Percentiles rank a stretch among this genome's conserved stretches.
These are phyloP conservation scores for Alosa alosa DNA, from an alignment of 2,113 vertebrate species.

Conservation along the genomic window DNA sequence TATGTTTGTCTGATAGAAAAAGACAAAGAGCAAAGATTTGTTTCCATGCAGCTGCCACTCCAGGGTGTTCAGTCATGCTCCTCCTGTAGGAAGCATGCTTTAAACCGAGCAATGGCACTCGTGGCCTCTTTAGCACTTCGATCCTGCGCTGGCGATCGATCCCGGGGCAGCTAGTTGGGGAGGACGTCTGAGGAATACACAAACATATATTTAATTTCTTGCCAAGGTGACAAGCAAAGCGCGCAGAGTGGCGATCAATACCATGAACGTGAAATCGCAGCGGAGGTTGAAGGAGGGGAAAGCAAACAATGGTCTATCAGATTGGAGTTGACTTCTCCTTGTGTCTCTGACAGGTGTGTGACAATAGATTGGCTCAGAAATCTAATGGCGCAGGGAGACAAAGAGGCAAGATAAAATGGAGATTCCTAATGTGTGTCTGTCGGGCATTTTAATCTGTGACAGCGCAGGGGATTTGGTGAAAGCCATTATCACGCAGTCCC, in stretches of 20 bases:
- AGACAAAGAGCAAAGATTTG: neutral
- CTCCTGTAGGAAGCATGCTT: neutral
- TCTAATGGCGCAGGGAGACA: conserved; percentile 75
- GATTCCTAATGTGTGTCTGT: conserved; percentile 83
- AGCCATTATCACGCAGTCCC: conserved; percentile 84
- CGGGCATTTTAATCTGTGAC: conserved; percentile 86
- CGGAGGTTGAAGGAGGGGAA: conserved; percentile 44
- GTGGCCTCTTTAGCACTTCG: conserved; percentile 28
- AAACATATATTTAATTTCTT: conserved; percentile 43
- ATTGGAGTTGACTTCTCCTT: conserved; percentile 87
- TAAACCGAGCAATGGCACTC: conserved; percentile 18
- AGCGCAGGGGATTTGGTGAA: conserved; percentile 85
- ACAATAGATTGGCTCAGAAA: conserved; percentile 85
- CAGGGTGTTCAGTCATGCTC: neutral
- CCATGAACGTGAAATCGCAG: conserved; percentile 79
- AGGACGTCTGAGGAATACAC: conserved; percentile 33
- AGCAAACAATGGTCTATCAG: conserved; percentile 87
- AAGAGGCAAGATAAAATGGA: conserved; percentile 74
- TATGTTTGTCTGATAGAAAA: neutral
- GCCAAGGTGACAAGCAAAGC: conserved; percentile 71
- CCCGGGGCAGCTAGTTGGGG: conserved; percentile 20
- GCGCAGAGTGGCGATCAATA: conserved; percentile 76
- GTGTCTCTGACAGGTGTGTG: conserved; percentile 73
- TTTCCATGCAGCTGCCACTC: neutral
- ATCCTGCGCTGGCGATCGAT: conserved; percentile 22